phyloP scores from a whole-genome alignment of 2,888 invertebrate species.

The Athrips mouffetella region DNA sequence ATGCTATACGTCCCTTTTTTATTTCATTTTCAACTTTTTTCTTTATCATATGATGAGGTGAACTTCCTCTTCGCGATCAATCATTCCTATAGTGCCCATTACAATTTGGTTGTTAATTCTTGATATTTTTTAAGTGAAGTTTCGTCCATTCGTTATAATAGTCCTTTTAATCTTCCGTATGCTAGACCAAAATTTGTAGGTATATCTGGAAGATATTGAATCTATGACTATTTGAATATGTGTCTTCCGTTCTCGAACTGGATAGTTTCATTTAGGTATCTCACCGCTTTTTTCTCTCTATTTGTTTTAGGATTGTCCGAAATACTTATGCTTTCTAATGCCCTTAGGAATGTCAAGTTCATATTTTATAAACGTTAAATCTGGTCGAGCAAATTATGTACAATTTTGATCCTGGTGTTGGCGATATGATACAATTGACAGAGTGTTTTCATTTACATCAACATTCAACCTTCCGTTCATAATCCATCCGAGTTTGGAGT shows the following conservation, averaged over 20 bases:
- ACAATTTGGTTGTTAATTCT: neutral
- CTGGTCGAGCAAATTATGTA: neutral
- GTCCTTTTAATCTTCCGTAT: neutral
- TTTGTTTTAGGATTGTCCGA: neutral
- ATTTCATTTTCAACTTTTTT: neutral
- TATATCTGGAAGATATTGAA: neutral
- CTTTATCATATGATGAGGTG: neutral
- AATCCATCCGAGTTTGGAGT: too few species aligned
- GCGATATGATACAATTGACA: neutral
- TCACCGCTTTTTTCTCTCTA: neutral
- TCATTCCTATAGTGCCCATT: constrained; percentile 1
- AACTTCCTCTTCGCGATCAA: neutral
- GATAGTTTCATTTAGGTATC: neutral
- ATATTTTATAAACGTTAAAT: neutral
- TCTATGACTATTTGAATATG: neutral
- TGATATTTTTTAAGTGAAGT: constrained; percentile 3
- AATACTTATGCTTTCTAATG: neutral
- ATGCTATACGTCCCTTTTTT: neutral
- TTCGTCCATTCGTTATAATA: neutral
- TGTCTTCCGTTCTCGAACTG: neutral
- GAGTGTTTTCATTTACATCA: neutral
- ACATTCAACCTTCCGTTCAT: too few species aligned
- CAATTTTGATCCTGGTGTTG: neutral
- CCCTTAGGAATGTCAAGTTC: neutral
- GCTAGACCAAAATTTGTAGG: neutral